Percentiles rank a stretch among this genome's conserved stretches.
Conservation (phyloP, 2,113 vertebrate genomes). For the Aegotheles bennettii region DNA sequence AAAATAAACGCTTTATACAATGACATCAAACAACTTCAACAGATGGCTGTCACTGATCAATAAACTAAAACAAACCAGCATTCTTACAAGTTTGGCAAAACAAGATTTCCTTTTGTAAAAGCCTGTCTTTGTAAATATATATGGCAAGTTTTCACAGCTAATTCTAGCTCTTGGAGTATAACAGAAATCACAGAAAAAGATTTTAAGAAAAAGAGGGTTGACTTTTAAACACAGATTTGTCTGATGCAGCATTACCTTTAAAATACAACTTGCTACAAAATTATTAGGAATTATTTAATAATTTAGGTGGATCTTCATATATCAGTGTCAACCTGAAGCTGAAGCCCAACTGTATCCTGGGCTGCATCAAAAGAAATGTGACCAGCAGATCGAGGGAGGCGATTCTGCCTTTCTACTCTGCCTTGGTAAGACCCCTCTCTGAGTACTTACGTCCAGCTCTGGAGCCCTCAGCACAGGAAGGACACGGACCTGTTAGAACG, state of each 20-base stretch:
- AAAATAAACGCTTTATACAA: slow-evolving; percentile 12
- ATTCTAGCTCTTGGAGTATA: slow-evolving; percentile 26
- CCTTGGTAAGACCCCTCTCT: too few species aligned
- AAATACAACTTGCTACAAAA: slow-evolving; percentile 38
- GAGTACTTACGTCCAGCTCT: too few species aligned
- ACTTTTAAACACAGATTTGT: slow-evolving; percentile 12
- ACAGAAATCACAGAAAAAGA: neutral
- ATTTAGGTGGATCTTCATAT: slow-evolving; percentile 40
- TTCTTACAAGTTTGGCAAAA: slow-evolving; percentile 30
- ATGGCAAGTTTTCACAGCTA: slow-evolving; percentile 47
- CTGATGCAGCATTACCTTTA: slow-evolving; percentile 27
- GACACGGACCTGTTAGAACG: too few species aligned
- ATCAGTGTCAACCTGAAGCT: slow-evolving; percentile 50
- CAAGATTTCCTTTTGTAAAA: neutral
- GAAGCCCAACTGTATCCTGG: too few species aligned
- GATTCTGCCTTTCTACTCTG: too few species aligned
- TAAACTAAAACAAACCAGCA: slow-evolving; percentile 58
- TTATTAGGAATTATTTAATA: slow-evolving; percentile 52
- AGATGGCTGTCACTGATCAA: slow-evolving; percentile 64
- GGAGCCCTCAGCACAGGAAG: too few species aligned
- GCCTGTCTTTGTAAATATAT: slow-evolving; percentile 6
- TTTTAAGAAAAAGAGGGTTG: neutral
- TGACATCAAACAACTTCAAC: slow-evolving; percentile 45
- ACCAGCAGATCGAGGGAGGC: too few species aligned
- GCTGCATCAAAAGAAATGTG: too few species aligned